These are phyloP conservation scores for Gorsachius magnificus DNA, from an alignment of 2,797 vertebrate genomes.

Conservation along the genomic window DNA sequence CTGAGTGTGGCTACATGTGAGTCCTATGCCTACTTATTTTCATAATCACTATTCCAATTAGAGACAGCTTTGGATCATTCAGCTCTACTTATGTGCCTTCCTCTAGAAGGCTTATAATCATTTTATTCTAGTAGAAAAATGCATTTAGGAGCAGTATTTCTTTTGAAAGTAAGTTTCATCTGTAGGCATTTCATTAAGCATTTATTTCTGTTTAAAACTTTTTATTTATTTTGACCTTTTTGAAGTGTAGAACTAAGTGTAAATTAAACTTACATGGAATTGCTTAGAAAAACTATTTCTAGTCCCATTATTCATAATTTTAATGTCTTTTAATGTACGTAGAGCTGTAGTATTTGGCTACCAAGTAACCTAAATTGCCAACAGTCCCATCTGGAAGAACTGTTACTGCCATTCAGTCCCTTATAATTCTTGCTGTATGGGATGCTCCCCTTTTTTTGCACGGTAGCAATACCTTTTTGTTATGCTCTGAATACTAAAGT, in stretches of 20 bases:
- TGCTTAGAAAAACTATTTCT: background rate
- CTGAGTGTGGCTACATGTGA: background rate
- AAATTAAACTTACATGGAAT: background rate
- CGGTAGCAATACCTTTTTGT: background rate
- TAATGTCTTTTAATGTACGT: background rate
- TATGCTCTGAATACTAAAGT: background rate
- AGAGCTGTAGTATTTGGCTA: background rate
- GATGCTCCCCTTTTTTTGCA: background rate
- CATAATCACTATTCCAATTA: background rate
- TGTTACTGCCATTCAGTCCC: background rate
- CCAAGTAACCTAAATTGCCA: background rate
- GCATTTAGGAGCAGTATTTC: background rate
- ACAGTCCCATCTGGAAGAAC: background rate
- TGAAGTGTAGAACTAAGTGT: background rate
- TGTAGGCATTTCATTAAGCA: background rate
- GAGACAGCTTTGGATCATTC: background rate
- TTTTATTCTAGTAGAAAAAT: background rate
- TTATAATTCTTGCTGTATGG: background rate
- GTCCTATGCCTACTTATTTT: background rate
- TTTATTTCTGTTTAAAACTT: background rate
- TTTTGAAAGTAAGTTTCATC: background rate
- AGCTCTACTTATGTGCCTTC: background rate
- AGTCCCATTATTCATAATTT: background rate
- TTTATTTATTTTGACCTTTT: background rate
- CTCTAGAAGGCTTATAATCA: background rate